Evolutionary conservation across 2,888 invertebrate species (phyloP), one percentile per base, ranked within the genome.

Genomic region (Lingula anatina): DNA sequence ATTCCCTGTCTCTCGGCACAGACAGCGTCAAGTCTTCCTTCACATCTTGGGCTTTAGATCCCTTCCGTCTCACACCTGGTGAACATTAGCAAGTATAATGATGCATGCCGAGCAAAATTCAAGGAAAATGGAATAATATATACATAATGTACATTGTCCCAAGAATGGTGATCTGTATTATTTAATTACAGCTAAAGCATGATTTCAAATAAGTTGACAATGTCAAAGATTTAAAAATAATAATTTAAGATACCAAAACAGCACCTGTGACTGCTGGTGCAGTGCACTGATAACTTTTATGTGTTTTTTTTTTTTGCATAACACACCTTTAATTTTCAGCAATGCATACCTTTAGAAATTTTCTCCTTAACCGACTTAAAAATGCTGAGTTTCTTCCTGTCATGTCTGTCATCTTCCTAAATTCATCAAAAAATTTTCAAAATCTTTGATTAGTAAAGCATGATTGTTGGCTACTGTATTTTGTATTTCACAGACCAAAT

Each of bases 341-440:
- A 24, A 3, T 35, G 44, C 51, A 37, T 60, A 73, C 72, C 70
- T 66, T 68, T 71, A 46, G 65, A 57, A 27, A 71, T 48, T 52
- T 65, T 68, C 9, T 71, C 71, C 65, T 85, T 85, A 44, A 89
- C 80, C 65, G 85, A 86, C 35, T 85, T 84, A 65, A 89, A 87
- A 63, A 89, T 86, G 20, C 88, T 82, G 25, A 49, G 50, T 51
- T 82, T 81, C 51, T 83, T 83, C 51, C 79, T 78, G n/a, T 83
- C 83, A 58, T 81, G 82, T 55, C 80, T 75, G 49, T 55, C 53
- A 28, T 59, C 60, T n/a, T n/a, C 44, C 44, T 28, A 15, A 5
- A 12, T 15, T n/a, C 2, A 15, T 5, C 24, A n/a, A 31, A 12
- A 31, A 31, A 31, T 31, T 31, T 12, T 31, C 35, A 9, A 31